These are phyloP conservation scores for Tetranychus piercei DNA, from an alignment of 2,888 invertebrate genomes.

Conservation along the genomic window DNA sequence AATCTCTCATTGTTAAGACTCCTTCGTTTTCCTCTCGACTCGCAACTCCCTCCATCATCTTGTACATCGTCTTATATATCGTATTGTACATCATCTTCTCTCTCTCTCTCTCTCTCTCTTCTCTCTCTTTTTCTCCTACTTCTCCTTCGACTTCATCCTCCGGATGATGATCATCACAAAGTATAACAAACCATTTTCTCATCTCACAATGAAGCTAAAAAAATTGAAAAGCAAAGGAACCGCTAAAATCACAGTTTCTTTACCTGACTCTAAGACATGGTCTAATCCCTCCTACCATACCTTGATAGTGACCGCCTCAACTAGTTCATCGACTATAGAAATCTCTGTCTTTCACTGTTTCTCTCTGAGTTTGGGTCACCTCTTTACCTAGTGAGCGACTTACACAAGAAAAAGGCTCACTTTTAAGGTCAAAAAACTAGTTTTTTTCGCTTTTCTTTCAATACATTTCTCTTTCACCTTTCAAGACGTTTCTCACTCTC, in stretches of 20 bases:
- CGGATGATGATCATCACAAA: neutral
- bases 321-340: neutral
- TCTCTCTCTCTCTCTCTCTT: slow-evolving; percentile 12
- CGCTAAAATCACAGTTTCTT: slow-evolving; percentile 1
- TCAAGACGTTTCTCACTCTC: neutral
- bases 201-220: neutral
- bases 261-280: neutral
- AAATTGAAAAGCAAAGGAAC: slow-evolving; percentile 3
- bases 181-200: neutral
- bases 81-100: neutral
- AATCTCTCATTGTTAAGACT: neutral
- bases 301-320: neutral
- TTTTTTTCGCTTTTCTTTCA: neutral
- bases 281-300: neutral
- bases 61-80: neutral
- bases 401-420: neutral
- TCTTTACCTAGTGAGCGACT: neutral
- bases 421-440: neutral
- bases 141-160: neutral
- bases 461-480: neutral
- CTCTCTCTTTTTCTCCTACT: neutral
- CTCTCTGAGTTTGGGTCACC: slow-evolving; percentile 3
- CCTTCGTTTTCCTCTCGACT: neutral
- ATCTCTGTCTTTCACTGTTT: slow-evolving; percentile 1
- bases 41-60: neutral